Percentiles rank a stretch among this genome's conserved stretches.
These are phyloP conservation scores for Pomatostomus ruficeps DNA, from an alignment of 2,113 vertebrate species.

Conservation along the genomic window DNA sequence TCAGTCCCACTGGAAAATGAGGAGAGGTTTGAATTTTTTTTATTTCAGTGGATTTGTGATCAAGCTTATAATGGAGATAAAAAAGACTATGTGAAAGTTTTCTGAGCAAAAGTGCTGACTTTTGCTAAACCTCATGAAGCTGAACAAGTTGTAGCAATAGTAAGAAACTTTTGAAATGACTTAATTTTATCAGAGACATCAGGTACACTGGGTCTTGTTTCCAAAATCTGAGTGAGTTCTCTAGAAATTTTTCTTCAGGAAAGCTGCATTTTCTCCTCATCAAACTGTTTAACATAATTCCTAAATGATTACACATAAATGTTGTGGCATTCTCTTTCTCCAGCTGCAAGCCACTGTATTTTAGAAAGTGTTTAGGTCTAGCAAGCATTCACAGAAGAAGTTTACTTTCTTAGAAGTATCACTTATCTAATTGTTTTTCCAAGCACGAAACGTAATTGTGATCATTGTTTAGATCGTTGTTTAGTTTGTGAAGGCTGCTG, in stretches of 20 bases:
- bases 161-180: background rate
- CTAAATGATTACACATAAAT: background rate
- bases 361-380: slow-evolving; percentile 7
- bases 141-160: background rate
- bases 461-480: background rate
- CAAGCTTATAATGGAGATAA: background rate
- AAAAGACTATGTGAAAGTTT: background rate
- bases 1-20: background rate
- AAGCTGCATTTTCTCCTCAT: background rate
- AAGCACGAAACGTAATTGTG: background rate
- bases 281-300: slow-evolving; percentile 4
- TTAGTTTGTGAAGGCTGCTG: background rate
- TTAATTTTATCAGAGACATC: background rate
- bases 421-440: slow-evolving; percentile 2
- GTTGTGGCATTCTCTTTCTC: background rate
- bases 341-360: slow-evolving; percentile 3
- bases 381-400: background rate
- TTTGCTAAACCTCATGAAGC: background rate
- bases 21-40: background rate
- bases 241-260: background rate
- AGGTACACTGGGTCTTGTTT: background rate
- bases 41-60: background rate
- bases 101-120: background rate
- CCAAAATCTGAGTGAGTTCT: background rate
- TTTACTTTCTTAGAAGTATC: slow-evolving; percentile 11